phyloP scores from a whole-genome alignment of 1,140 invertebrate species.

The Periplaneta americana region DNA sequence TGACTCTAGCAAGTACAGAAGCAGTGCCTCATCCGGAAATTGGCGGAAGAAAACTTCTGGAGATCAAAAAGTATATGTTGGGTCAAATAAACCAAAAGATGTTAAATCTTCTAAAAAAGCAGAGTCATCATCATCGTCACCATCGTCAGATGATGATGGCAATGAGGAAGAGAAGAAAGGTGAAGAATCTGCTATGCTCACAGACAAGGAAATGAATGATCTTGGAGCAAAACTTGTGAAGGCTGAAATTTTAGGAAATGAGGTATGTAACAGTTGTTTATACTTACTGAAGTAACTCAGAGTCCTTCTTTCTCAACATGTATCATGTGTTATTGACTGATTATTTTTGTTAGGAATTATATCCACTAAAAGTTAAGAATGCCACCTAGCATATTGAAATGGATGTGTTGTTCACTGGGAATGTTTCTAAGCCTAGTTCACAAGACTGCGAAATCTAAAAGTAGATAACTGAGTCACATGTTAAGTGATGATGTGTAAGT shows the following conservation, averaged over 20 bases:
- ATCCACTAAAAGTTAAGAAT: no score
- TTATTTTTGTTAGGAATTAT: no score
- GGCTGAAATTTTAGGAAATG: slow-evolving; percentile 85
- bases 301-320: no score
- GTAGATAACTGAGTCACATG: no score
- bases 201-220: slow-evolving; percentile 81
- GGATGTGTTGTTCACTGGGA: no score
- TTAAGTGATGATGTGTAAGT: no score
- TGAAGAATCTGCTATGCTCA: slow-evolving; percentile 35
- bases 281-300: no score
- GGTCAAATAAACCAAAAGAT: not conserved
- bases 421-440: no score
- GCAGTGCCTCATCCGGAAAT: not conserved
- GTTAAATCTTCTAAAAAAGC: not conserved
- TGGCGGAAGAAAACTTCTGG: not conserved
- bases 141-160: slow-evolving; percentile 9
- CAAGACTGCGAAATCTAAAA: no score
- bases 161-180: slow-evolving; percentile 12
- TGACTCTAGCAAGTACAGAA: not conserved
- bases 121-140: not conserved
- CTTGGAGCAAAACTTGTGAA: slow-evolving; percentile 83
- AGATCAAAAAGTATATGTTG: not conserved
- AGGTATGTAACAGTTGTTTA: slow-evolving; percentile 35
- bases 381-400: no score
- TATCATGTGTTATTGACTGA: no score